A percentile compares a stretch with the other conserved stretches of the same genome.
These are phyloP conservation scores for Spialia ferax DNA, from an alignment of 2,888 invertebrate genomes.

Conservation along the genomic window DNA sequence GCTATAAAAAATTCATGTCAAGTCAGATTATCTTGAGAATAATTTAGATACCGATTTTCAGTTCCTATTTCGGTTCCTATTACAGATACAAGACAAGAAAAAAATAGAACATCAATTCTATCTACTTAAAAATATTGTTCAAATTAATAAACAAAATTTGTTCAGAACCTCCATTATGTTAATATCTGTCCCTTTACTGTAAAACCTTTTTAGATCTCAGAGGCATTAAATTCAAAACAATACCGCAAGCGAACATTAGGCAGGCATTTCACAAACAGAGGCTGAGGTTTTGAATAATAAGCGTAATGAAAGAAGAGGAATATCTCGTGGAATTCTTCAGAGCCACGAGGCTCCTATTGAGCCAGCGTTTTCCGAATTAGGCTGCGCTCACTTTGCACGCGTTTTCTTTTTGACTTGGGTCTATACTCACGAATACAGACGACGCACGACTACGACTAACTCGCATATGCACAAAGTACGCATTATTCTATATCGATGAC, in stretches of 20 bases:
- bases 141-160: conserved; percentile 4
- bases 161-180: conserved; percentile 7
- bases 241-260: conserved; percentile 22
- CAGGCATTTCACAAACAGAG: conserved; percentile 34
- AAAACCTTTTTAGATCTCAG: background rate
- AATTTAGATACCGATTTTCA: too few species aligned
- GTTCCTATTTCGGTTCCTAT: too few species aligned
- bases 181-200: conserved; percentile 4
- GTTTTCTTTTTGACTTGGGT: too few species aligned
- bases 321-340: conserved; percentile 24
- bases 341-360: conserved; percentile 24
- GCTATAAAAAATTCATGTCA: too few species aligned
- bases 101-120: background rate
- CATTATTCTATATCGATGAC: too few species aligned
- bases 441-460: too few species aligned
- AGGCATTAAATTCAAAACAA: conserved; percentile 34
- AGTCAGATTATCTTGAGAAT: too few species aligned
- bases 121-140: background rate
- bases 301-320: conserved; percentile 36
- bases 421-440: too few species aligned
- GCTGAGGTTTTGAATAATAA: conserved; percentile 39
- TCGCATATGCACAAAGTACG: too few species aligned
- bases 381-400: too few species aligned
- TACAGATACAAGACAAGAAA: too few species aligned
- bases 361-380: conserved; percentile 26